phyloP scores from a whole-genome alignment of 2,888 invertebrate species.

The Dromius quadrimaculatus region DNA sequence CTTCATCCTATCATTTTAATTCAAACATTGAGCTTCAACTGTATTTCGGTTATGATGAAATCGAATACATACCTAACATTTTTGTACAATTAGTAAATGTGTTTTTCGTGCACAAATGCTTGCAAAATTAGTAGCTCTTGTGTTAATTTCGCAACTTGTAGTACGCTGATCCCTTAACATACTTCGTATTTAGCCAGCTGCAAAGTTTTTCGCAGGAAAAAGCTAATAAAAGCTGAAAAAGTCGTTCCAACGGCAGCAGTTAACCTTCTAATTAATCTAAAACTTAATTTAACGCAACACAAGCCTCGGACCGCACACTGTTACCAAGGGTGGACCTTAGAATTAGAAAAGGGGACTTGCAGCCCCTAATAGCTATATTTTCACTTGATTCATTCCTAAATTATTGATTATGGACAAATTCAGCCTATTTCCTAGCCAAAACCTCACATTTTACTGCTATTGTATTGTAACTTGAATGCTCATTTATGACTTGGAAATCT shows the following conservation, averaged over 20 bases:
- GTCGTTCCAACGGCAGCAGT: slow-evolving; percentile 35
- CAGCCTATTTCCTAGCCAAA: no score
- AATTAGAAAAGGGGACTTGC: no score
- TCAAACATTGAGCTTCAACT: no score
- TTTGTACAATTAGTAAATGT: background rate
- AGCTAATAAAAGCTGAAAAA: slow-evolving; percentile 36
- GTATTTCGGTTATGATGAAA: no score
- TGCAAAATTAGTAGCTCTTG: background rate
- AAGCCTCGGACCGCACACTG: slow-evolving; percentile 22
- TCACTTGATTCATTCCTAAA: no score
- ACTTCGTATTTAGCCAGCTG: slow-evolving; percentile 25
- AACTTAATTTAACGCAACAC: slow-evolving; percentile 51
- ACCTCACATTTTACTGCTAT: no score
- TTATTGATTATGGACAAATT: no score
- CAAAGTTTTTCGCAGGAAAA: slow-evolving; percentile 17
- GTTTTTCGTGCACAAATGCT: background rate
- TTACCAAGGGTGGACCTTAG: background rate
- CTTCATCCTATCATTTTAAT: no score
- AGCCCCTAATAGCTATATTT: background rate
- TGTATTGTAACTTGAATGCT: no score
- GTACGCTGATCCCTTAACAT: slow-evolving; percentile 22
- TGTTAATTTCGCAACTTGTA: slow-evolving; percentile 14
- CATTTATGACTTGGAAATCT: no score
- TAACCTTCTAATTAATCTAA: slow-evolving; percentile 49
- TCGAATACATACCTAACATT: no score